Evolutionary conservation across 2,888 invertebrate genomes (phyloP).

Genomic region (Dasysyrphus albostriatus): DNA sequence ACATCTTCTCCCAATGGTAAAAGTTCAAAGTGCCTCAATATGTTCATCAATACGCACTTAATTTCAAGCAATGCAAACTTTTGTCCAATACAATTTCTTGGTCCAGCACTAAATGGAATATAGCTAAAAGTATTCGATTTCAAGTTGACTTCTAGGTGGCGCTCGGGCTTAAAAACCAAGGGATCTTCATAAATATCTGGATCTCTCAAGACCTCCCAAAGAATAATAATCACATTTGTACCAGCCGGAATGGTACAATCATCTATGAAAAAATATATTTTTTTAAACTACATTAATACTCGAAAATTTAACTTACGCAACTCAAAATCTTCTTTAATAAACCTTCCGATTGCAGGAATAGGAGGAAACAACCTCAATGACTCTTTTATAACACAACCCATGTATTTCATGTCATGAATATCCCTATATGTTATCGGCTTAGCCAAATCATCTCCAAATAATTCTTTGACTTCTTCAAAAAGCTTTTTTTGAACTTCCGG

Average conservation of each 20-base stretch:
- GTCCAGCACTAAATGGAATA: constrained; percentile 83
- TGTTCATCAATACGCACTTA: constrained; percentile 79
- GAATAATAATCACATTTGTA: constrained; percentile 79
- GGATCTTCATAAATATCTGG: constrained; percentile 79
- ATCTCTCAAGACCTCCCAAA: constrained; percentile 81
- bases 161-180: constrained; percentile 80
- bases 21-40: constrained; percentile 80
- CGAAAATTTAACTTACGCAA: constrained; percentile 84
- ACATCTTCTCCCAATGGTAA: constrained; percentile 80
- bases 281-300: constrained; percentile 78
- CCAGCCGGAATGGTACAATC: constrained; percentile 79
- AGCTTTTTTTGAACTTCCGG: constrained; percentile 79
- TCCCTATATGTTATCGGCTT: constrained; percentile 78
- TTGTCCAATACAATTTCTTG: constrained; percentile 85
- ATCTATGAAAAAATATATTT: constrained; percentile 32
- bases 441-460: constrained; percentile 78
- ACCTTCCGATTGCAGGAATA: constrained; percentile 87
- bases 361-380: constrained; percentile 87
- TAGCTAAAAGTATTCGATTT: constrained; percentile 77
- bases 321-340: constrained; percentile 84
- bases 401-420: constrained; percentile 80
- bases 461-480: constrained; percentile 79
- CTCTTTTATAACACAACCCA: constrained; percentile 89
- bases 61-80: constrained; percentile 81
- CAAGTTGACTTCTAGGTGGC: constrained; percentile 84